Evolutionary conservation across 2,113 vertebrate species (phyloP), one percentile per base, ranked within the genome.

Genomic region (Turdus rufiventris): DNA sequence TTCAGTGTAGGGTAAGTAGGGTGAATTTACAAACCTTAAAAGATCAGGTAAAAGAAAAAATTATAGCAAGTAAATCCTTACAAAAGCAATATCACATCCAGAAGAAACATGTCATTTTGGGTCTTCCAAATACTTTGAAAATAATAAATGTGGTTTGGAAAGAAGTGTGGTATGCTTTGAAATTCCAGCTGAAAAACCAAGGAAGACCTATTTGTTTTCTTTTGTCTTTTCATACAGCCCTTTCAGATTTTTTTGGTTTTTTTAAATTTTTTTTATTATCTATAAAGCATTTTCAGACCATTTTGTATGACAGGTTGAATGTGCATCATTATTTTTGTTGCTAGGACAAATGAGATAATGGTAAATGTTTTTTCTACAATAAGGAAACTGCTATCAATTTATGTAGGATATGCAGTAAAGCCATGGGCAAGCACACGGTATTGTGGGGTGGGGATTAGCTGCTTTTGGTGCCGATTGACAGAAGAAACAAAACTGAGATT

Each of bases 81-180:
- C 72, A 85, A 97, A 91, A 96, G 85, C 68, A 95, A 36, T 62
- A 93, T 83, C 77, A 68, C 65, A 76, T 96, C 87, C 91, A 97
- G 95, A 96, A 97, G 88, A 92, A 97, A 96, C 85, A 88, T 95
- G 88, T 97, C 54, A 76, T 94, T 94, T 95, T 85, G 76, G 34
- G 60, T 93, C 84, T 84, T 96, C 90, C 87, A 95, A 88, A 94
- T 84, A 86, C 85, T 90, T 96, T 88, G 74, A 79, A 96, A 97
- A 96, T 26, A 97, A 90, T 95, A 96, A 91, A 95, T 89, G 71
- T 4, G 78, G 88, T 95, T 96, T 96, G 97, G 94, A 95, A 97
- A 93, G 95, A 95, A 91, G 71, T 23, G 8, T 58, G 50, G 85
- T 94, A 76, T 94, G 81, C 94, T 82, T 97, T 92, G 85, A 89